Conservation (phyloP, 2,797 vertebrate species). For the Squalus acanthias region DNA sequence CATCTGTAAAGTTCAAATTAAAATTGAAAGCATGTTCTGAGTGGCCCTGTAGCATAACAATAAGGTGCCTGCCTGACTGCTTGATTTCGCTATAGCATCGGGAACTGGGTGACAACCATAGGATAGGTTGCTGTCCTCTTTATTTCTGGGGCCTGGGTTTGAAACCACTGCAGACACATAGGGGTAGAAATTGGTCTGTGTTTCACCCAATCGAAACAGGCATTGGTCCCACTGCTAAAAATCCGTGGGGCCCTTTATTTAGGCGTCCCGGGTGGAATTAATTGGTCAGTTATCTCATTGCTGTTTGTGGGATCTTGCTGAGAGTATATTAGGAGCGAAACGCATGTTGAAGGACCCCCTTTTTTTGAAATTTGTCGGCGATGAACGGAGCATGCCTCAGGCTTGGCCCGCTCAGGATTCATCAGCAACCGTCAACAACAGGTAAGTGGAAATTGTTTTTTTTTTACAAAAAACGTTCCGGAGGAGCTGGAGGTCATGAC, state of each 20-base stretch:
- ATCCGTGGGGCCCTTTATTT: neutral
- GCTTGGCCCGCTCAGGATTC: too few relatives aligned
- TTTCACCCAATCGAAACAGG: neutral
- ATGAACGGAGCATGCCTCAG: neutral
- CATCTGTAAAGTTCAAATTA: constrained; percentile 27
- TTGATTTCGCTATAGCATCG: neutral
- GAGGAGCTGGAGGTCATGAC: too few relatives aligned
- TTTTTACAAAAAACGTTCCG: too few relatives aligned
- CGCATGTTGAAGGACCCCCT: neutral
- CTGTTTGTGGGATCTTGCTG: neutral
- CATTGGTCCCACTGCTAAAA: neutral
- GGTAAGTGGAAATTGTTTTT: too few relatives aligned
- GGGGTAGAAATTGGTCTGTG: neutral
- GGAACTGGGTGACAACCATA: neutral
- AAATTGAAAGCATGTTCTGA: constrained; percentile 25
- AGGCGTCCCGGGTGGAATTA: neutral
- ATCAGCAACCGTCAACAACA: too few relatives aligned
- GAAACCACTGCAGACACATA: neutral
- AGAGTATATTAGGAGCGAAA: neutral
- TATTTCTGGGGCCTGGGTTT: neutral
- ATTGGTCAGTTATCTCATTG: neutral
- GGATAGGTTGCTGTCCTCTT: neutral
- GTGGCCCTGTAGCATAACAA: neutral
- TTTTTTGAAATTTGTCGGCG: neutral
- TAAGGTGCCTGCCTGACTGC: neutral